A percentile compares a stretch with the other conserved stretches of the same genome.
These are phyloP conservation scores for Acanthococcus lagerstroemiae DNA, from an alignment of 2,888 invertebrate genomes.

Conservation along the genomic window DNA sequence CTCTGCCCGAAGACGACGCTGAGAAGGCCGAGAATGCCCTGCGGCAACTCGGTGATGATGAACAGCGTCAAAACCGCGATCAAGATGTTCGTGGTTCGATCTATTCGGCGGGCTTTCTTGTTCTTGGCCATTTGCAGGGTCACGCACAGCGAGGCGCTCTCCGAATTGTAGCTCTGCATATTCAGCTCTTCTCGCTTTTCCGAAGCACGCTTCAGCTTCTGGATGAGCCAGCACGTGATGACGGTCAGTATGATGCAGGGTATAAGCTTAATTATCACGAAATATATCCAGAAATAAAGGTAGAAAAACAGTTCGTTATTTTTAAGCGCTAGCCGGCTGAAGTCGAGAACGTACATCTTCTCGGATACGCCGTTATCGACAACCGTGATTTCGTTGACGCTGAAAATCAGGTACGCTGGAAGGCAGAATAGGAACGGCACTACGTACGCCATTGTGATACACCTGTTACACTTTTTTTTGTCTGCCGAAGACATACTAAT, in stretches of 20 bases:
- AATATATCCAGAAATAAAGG: constrained; percentile 69
- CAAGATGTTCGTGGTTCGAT: constrained; percentile 81
- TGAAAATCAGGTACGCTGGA: constrained; percentile 70
- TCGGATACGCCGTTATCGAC: constrained; percentile 50
- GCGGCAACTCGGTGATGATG: constrained; percentile 79
- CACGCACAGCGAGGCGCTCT: neutral
- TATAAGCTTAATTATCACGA: constrained; percentile 63
- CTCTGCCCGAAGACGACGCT: constrained; percentile 54
- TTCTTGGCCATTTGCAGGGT: constrained; percentile 39
- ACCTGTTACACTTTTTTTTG: constrained; percentile 64
- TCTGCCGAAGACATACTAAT: constrained; percentile 63
- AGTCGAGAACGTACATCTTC: constrained; percentile 49
- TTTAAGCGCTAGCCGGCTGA: constrained; percentile 43
- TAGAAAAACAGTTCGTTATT: constrained; percentile 42
- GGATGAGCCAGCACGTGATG: constrained; percentile 59
- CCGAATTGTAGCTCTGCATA: neutral
- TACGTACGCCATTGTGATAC: constrained; percentile 64
- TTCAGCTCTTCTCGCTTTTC: constrained; percentile 53
- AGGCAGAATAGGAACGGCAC: constrained; percentile 69
- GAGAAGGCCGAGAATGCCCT: constrained; percentile 52
- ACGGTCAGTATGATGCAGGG: constrained; percentile 68
- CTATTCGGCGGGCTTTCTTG: constrained; percentile 66
- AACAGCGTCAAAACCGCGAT: constrained; percentile 77
- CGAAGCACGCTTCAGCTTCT: constrained; percentile 64
- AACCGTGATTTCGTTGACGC: constrained; percentile 46